Evolutionary conservation across 2,888 invertebrate species (phyloP), one percentile per base, ranked within the genome.

Genomic region (Acanthosepion pharaonis): DNA sequence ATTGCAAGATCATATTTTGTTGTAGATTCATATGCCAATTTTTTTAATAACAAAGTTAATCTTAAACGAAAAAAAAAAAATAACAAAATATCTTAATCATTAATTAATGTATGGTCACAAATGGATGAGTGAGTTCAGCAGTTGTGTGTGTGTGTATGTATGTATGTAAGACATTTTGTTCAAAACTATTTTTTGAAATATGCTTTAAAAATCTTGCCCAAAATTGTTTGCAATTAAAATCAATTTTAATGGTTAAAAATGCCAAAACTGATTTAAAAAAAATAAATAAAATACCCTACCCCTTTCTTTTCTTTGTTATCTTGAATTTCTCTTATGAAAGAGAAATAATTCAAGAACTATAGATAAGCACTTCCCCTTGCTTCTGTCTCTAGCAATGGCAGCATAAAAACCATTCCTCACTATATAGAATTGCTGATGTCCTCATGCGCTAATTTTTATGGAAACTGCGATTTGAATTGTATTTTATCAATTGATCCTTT

Each of bases 151-250:
- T 42, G 42, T 42, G 42, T 42, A 2, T 42, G 42, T 42, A 2
- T 42, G 42, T 42, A 78, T n/a, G n/a, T n/a, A 78, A 8, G 18
- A n/a, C 8, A 78, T 28, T 9, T n/a, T 9, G 28, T 78, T 78
- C 9, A 78, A 78, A 78, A 78, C n/a, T 78, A 78, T 78, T 78
- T 78, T 78, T 78, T 78, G 78, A 78, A n/a, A 78, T 78, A 78
- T 78, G 78, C 78, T 78, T 78, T 64, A 28, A 64, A 78, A 78
- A 78, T 78, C 78, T 78, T 78, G 78, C 78, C 78, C 78, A 78
- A 78, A 8, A 8, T 78, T 78, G 78, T 78, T 78, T 78, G n/a
- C 28, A n/a, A 78, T 78, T 28, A 9, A 78, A 78, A n/a, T n/a
- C 78, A n/a, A 78, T 78, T 78, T 78, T 78, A 9, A 78, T n/a